Evolutionary conservation across 2,797 vertebrate genomes (phyloP), one percentile per base, ranked within the genome.

Genomic region (Todus mexicanus): DNA sequence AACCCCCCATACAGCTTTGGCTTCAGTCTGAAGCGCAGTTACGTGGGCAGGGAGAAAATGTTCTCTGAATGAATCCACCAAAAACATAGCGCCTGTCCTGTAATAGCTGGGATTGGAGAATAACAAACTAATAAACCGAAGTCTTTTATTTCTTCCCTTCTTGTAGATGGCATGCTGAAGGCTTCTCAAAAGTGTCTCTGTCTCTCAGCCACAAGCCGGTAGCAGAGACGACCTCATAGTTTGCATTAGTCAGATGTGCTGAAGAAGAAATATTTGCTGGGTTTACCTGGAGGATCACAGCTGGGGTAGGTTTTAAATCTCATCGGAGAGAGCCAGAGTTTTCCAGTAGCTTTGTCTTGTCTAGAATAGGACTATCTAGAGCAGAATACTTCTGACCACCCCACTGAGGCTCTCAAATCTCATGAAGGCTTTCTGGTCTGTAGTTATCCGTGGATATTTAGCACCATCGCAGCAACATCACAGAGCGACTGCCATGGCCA

Each of bases 41-140:
- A 76, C 1, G 37, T 88, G 87, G 88, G 89, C 66, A 95, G 76
- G 84, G 90, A 93, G 89, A 94, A 96, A 91, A 86, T 54, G 89
- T 93, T 88, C 92, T 91, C 82, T 72, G n/a, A 87, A 89, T 64
- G 64, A 89, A 93, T 93, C 92, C 90, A 76, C 85, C 76, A 72
- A 73, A 87, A 95, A 81, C 90, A 78, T 20, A 53, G 70, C 2
- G 14, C 76, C 70, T 78, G 56, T 85, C 82, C 89, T 92, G 84
- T 92, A 92, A 86, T 92, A 81, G 56, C 11, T 91, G 76, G 59
- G 79, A 54, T 50, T 59, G 79, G 66, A 79, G 73, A 91, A 63
- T 70, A 94, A 68, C 61, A 87, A 75, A 51, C 82, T 84, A 92
- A 87, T 92, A 88, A 94, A 84, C 88, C 75, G 14, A 72, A 82